These are phyloP conservation scores for Bimastos eiseni DNA, from an alignment of 2,888 invertebrate species.

Conservation along the genomic window DNA sequence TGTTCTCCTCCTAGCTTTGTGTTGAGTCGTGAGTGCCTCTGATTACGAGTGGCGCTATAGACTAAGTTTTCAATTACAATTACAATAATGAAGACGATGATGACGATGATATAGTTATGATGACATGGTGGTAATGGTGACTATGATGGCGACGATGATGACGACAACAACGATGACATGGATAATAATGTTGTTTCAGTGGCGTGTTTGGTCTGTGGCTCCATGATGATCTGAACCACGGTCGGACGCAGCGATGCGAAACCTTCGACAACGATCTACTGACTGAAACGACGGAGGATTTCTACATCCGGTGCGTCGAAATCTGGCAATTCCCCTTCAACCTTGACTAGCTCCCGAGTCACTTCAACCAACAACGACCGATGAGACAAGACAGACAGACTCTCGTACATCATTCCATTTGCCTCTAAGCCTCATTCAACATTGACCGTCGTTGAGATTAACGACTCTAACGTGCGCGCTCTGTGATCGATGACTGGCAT, in stretches of 20 bases:
- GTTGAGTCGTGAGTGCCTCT: too few relatives aligned
- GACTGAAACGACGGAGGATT: slow-evolving; percentile 82
- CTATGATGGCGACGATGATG: background rate
- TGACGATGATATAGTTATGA: background rate
- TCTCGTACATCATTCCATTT: background rate
- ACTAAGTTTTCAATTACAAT: background rate
- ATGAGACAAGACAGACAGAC: background rate
- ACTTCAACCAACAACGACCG: background rate
- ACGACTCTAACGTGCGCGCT: background rate
- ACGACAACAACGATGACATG: background rate
- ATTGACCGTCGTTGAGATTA: background rate
- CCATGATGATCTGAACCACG: slow-evolving; percentile 94
- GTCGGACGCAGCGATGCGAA: slow-evolving; percentile 89
- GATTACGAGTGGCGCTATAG: too few relatives aligned
- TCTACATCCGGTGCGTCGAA: slow-evolving; percentile 81
- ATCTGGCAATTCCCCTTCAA: slow-evolving; percentile 32
- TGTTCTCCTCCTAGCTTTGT: too few relatives aligned
- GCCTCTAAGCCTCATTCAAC: background rate
- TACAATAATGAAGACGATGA: background rate
- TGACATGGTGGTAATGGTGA: background rate
- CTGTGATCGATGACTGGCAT: background rate
- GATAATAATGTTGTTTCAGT: slow-evolving; percentile 64
- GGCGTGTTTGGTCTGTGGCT: slow-evolving; percentile 97
- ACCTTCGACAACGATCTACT: slow-evolving; percentile 95
- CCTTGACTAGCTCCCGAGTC: background rate